A percentile compares a stretch with the other conserved stretches of the same genome.
Evolutionary conservation across 2,113 vertebrate genomes (phyloP).

Genomic region (Colinus virginianus): DNA sequence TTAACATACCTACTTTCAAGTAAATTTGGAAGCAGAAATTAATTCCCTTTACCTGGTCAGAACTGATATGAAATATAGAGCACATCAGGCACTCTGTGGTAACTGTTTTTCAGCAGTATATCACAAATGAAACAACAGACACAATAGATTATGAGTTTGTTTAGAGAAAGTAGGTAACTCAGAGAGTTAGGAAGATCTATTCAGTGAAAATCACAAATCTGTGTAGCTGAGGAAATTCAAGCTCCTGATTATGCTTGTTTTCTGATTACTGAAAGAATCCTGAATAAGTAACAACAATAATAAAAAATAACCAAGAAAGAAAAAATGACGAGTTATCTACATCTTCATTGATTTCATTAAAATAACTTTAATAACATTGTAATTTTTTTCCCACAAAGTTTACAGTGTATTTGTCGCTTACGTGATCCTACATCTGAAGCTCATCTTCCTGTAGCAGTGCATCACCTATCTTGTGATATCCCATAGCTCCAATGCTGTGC

Average conservation of each 20-base stretch:
- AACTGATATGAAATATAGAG: background rate
- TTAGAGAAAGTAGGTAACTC: background rate
- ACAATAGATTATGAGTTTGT: fast-evolving
- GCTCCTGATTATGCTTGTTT: background rate
- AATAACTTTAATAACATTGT: background rate
- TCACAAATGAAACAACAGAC: background rate
- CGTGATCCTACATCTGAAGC: background rate
- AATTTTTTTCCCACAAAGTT: background rate
- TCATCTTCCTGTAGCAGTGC: background rate
- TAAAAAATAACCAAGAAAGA: background rate
- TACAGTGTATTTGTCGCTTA: background rate
- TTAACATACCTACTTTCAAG: background rate
- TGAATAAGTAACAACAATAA: background rate
- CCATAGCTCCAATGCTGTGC: fast-evolving
- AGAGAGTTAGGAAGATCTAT: background rate
- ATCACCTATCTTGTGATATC: fast-evolving
- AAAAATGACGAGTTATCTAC: background rate
- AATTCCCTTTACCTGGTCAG: background rate
- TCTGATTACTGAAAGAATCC: background rate
- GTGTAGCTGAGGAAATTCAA: background rate
- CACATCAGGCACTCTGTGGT: background rate
- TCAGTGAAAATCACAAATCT: background rate
- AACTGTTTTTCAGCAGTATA: background rate
- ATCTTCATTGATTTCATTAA: background rate
- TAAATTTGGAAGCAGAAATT: background rate